Conservation (phyloP, 2,797 vertebrate genomes). For the Coccyzus lansbergi region DNA sequence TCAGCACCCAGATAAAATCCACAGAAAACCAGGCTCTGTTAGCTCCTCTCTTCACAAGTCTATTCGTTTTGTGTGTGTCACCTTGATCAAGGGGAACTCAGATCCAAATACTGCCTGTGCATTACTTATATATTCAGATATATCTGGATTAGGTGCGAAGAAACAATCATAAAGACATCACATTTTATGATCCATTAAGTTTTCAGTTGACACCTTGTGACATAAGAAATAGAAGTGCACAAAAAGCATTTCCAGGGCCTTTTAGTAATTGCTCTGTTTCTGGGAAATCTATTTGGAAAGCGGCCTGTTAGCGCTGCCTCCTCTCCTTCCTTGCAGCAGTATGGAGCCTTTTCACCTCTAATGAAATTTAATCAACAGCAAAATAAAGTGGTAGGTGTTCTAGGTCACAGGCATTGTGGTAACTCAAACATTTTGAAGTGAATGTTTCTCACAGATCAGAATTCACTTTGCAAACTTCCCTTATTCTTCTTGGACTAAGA, state of each 20-base stretch:
- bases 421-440: not conserved
- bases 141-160: not conserved
- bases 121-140: not conserved
- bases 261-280: constrained; percentile 46
- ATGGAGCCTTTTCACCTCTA: constrained; percentile 26
- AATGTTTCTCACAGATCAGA: constrained; percentile 8
- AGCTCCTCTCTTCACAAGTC: not conserved
- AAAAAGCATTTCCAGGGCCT: not conserved
- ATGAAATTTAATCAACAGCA: constrained; percentile 34
- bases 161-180: constrained; percentile 41
- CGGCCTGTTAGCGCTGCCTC: not conserved
- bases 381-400: not conserved
- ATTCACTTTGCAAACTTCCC: not conserved
- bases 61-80: not conserved
- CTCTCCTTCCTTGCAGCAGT: not conserved
- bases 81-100: not conserved
- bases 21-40: accelerated
- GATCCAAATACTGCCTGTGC: not conserved
- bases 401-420: not conserved
- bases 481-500: not conserved
- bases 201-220: not conserved
- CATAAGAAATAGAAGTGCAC: constrained; percentile 24
- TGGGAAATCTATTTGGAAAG: constrained; percentile 58
- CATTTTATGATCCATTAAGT: constrained; percentile 47
- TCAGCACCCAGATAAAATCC: not conserved